phyloP scores from a whole-genome alignment of 2,113 vertebrate species.

The Crotalus viridis region DNA sequence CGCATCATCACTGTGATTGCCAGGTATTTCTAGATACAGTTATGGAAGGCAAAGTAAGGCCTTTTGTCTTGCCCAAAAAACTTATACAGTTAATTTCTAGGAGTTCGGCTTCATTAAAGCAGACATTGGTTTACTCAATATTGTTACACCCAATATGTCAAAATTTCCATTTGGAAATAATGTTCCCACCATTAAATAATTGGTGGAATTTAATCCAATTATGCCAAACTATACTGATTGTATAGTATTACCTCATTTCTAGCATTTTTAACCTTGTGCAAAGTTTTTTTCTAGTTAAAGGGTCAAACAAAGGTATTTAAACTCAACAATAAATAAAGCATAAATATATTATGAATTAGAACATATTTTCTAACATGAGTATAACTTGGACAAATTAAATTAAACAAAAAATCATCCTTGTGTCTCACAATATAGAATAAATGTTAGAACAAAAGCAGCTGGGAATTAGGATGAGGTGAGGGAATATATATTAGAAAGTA shows the following conservation, averaged over 20 bases:
- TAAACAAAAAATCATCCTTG: background rate
- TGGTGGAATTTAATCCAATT: background rate
- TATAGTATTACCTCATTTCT: background rate
- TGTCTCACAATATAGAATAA: slow-evolving; percentile 9
- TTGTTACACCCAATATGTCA: background rate
- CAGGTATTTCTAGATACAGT: background rate
- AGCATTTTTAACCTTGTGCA: background rate
- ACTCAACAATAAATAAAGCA: background rate
- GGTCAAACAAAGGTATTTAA: background rate
- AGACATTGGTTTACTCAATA: too few species aligned
- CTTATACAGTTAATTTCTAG: background rate
- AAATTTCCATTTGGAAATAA: background rate
- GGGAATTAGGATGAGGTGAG: slow-evolving; percentile 39
- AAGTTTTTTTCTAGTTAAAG: background rate
- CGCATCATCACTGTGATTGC: background rate
- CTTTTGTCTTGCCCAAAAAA: background rate
- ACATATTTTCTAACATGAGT: background rate
- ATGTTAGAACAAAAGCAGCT: slow-evolving; percentile 25
- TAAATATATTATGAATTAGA: background rate
- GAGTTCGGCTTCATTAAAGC: background rate
- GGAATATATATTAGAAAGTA: slow-evolving; percentile 53
- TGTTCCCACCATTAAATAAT: background rate
- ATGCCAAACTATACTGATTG: background rate
- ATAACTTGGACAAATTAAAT: background rate
- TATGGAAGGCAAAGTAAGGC: background rate